phyloP scores from a whole-genome alignment of 2,888 invertebrate genomes.

The Dichetophora obliterata region DNA sequence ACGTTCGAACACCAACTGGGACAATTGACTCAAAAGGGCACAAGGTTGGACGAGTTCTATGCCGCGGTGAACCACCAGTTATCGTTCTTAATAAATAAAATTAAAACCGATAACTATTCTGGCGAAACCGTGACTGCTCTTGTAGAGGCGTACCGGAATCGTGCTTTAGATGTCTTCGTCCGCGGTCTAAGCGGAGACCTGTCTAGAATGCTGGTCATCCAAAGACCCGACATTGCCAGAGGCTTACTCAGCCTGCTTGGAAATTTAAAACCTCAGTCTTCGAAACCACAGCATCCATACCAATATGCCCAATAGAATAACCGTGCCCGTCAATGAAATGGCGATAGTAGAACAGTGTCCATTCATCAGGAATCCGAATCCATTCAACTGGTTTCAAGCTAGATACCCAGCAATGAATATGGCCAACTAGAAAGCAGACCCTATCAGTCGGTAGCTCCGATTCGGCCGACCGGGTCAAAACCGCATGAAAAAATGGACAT shows the following conservation, averaged over 20 bases:
- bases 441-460: too few species aligned
- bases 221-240: not conserved
- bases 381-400: too few species aligned
- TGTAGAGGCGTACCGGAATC: slow-evolving; percentile 11
- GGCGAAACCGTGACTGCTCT: slow-evolving; percentile 25
- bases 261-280: not conserved
- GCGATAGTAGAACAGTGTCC: too few species aligned
- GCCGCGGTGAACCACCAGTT: not conserved
- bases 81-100: not conserved
- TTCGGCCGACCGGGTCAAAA: too few species aligned
- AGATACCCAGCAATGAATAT: too few species aligned
- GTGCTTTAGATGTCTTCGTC: not conserved
- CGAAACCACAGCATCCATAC: not conserved
- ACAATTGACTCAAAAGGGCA: not conserved
- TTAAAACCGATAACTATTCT: not conserved
- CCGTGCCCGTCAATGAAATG: too few species aligned
- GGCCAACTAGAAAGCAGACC: too few species aligned
- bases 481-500: too few species aligned
- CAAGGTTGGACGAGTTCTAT: not conserved
- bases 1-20: not conserved
- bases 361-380: too few species aligned
- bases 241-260: slow-evolving; percentile 13
- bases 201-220: not conserved
- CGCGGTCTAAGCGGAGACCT: not conserved
- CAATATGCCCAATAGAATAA: too few species aligned